Conservation (phyloP, 1,140 invertebrate species). For the Drosophila melanica region DNA sequence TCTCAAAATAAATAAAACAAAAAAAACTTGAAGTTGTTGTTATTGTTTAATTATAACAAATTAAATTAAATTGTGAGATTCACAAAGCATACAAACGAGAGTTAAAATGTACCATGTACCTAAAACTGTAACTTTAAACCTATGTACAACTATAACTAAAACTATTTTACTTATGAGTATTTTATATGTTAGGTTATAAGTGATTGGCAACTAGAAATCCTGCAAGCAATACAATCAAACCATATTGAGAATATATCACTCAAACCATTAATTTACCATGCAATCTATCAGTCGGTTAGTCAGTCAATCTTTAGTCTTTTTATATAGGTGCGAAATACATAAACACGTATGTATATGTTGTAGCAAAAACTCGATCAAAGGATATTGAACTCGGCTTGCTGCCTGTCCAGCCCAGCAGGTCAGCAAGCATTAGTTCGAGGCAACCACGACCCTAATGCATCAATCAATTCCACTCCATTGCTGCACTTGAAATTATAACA, state of each 20-base stretch:
- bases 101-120: slow-evolving; percentile 53
- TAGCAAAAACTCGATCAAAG: background rate
- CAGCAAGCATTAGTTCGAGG: slow-evolving; percentile 65
- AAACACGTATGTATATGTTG: background rate
- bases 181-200: slow-evolving; percentile 26
- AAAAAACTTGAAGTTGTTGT: too few relatives aligned
- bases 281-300: background rate
- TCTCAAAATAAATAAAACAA: too few relatives aligned
- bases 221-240: slow-evolving; percentile 22
- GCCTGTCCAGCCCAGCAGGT: slow-evolving; percentile 73
- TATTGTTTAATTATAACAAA: too few relatives aligned
- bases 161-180: slow-evolving; percentile 13
- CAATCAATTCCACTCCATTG: background rate
- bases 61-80: background rate
- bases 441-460: slow-evolving; percentile 8
- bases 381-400: slow-evolving; percentile 72
- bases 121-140: slow-evolving; percentile 25
- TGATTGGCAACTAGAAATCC: background rate
- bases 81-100: slow-evolving; percentile 28
- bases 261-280: slow-evolving; percentile 1
- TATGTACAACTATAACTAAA: slow-evolving; percentile 18
- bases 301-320: background rate
- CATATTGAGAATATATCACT: background rate
- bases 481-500: background rate
- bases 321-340: too few relatives aligned